Evolutionary conservation across 1,140 invertebrate genomes (phyloP), one percentile per base, ranked within the genome.

Genomic region (Alviniconcha marisindica): DNA sequence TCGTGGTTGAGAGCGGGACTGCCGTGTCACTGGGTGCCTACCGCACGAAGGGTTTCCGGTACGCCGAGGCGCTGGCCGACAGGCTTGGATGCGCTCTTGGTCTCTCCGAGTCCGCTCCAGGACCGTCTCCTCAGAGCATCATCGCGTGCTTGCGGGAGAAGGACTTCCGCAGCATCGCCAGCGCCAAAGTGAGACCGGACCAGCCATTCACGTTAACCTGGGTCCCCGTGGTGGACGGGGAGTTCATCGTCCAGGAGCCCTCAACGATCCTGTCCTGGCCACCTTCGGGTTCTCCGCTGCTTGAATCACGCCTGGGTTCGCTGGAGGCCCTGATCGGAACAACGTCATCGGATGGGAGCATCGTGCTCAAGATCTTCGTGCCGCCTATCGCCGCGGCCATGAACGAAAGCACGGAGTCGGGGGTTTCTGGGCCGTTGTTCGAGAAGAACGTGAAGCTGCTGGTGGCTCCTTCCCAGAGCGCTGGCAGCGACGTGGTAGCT

Each of bases 1-100:
- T 79, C 24, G 84, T 86, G 42, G 31, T 44, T 2, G 33, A 84
- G 54, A 84, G 77, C 42, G 77, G 80, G 12, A 38, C 77, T 28
- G 48, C 36, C 2, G 18, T 24, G 36, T 40, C 36, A 28, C 3
- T 38, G 14, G 5, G 10, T 14, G 44, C 31, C 0, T 76, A 76
- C 73, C 73, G 12, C 42, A 33, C 12, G 5, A 44, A n/a, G 51
- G 73, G 44, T n/a, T 4, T 5, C 3, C 10, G 24, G 24, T 42
- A 24, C 38, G 71, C 71, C 2, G 40, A 74, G 24, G n/a, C 36
- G 2, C 71, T 74, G 40, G 71, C 38, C 5, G 71, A 74, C 1
- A 15, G 24, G 0, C 38, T 74, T 7, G 71, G 71, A 10, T 74
- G 71, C 71, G n/a, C n/a, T n/a, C n/a, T n/a, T n/a, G 36, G 24